These are phyloP conservation scores for Eriosoma lanigerum DNA, from an alignment of 1,140 invertebrate genomes.

Conservation along the genomic window DNA sequence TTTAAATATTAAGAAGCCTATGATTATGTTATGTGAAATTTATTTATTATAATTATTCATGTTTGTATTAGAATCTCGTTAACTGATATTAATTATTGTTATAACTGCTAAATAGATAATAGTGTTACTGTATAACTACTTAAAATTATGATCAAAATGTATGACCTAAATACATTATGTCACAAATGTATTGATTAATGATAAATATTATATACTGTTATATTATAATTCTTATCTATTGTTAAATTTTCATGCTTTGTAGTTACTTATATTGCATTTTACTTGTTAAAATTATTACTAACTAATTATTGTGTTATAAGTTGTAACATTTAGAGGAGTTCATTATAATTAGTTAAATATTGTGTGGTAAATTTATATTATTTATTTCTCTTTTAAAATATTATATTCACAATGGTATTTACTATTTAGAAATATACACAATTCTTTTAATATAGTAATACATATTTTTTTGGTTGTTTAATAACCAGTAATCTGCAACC, in stretches of 20 bases:
- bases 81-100: neutral
- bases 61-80: conserved; percentile 29
- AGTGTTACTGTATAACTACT: conserved; percentile 18
- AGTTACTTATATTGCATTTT: neutral
- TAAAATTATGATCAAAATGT: conserved; percentile 19
- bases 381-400: neutral
- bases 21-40: neutral
- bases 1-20: neutral
- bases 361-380: conserved; percentile 30
- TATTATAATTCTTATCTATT: conserved; percentile 7
- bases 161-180: neutral
- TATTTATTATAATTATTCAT: conserved; percentile 21
- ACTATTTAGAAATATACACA: conserved; percentile 25
- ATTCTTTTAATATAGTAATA: neutral
- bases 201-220: conserved; percentile 2
- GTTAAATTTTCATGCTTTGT: conserved; percentile 18
- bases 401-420: conserved; percentile 27
- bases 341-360: conserved; percentile 35
- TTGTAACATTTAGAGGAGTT: conserved; percentile 47
- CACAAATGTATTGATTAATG: neutral
- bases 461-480: neutral
- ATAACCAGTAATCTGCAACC: neutral
- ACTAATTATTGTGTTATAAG: neutral
- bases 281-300: conserved; percentile 3
- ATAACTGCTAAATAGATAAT: neutral